A percentile compares a stretch with the other conserved stretches of the same genome.
Conservation (phyloP, 2,797 vertebrate species). For the Falco biarmicus region DNA sequence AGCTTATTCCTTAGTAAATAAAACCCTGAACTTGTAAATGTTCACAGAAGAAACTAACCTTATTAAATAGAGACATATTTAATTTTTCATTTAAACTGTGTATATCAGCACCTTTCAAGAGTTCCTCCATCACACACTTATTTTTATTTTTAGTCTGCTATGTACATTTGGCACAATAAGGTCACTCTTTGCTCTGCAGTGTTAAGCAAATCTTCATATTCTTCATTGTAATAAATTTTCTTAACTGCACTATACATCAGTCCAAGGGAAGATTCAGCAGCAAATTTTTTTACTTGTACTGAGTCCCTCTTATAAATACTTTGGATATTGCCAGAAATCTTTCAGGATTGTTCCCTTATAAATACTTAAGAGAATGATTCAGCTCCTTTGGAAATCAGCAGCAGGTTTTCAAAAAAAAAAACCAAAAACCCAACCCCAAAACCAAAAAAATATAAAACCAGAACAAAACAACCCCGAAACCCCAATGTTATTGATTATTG, state of each 20-base stretch:
- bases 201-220: not conserved
- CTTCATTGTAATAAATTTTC: conserved; percentile 26
- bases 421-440: no score
- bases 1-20: not conserved
- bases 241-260: not conserved
- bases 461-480: no score
- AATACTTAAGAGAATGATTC: not conserved
- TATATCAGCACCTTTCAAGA: not conserved
- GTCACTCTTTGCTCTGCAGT: not conserved
- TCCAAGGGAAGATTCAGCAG: not conserved
- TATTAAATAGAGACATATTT: not conserved
- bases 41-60: not conserved
- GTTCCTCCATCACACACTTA: not conserved
- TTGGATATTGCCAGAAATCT: not conserved
- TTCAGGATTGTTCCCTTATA: not conserved
- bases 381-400: not conserved
- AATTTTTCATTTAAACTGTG: not conserved
- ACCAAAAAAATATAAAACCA: no score
- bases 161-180: not conserved
- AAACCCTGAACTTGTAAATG: not conserved
- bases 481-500: not conserved
- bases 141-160: not conserved
- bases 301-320: not conserved
- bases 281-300: not conserved
- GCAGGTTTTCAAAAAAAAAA: not conserved